Evolutionary conservation across 1,140 invertebrate genomes (phyloP), one percentile per base, ranked within the genome.

Genomic region (Teleopsis dalmanni): DNA sequence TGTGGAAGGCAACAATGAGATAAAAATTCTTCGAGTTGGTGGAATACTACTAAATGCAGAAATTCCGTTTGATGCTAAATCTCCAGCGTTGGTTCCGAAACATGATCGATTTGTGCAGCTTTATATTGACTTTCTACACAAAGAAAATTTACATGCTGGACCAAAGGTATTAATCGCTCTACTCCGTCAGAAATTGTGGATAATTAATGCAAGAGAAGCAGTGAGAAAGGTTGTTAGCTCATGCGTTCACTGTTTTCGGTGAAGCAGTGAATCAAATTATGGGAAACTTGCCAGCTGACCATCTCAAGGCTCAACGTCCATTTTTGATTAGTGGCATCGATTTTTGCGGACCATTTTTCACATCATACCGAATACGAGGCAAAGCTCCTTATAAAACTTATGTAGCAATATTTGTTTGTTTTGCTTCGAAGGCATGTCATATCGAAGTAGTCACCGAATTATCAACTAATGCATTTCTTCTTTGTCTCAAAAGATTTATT

Each of bases 391-490:
- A 43, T 19, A 51, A 51, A 34, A 37, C 34, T 11, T 60, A 52
- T 16, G 33, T 58, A 11, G 18, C 34, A 0, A 26, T 59, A 1
- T 62, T 62, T 33, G 47, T 55, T 4, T 60, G 54, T 26, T 45
- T 62, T 10, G 9, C 41, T 2, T 53, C 58, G 6, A 62, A 59
- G 41, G 63, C 58, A 3, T 52, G 63, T 3, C 60, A 65, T 50
- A 40, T 67, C 0, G 62, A 67, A 44, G 27, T 53, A 0, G 58
- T 59, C 2, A 38, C 36, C 3, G 55, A 62, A 19, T 54, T 59
- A 2, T 47, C 60, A 0, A 47, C 55, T 3, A 41, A 50, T 2
- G 43, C 26, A 0, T 62, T 66, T 40, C 8, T 59, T 1, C 46
- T 43, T n/a, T 53, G 52, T 3, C 46, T 57, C 9, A 27, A 50